These are phyloP conservation scores for Plagodis dolabraria DNA, from an alignment of 2,888 invertebrate species.

Conservation along the genomic window DNA sequence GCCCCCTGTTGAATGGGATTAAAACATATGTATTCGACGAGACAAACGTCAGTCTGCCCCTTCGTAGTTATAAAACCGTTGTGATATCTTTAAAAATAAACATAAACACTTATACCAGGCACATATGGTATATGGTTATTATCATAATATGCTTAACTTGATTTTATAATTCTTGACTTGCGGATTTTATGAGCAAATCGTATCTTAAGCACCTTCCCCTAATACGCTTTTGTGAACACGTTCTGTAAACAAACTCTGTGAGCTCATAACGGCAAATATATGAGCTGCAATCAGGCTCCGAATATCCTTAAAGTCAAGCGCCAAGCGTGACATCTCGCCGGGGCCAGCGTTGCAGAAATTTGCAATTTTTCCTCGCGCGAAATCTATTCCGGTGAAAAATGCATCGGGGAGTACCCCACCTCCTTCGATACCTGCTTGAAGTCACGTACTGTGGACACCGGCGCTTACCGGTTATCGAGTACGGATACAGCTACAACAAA, in stretches of 20 bases:
- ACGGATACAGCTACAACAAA: slow-evolving; percentile 34
- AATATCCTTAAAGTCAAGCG: slow-evolving; percentile 53
- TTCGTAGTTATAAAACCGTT: too few species aligned
- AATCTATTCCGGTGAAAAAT: slow-evolving; percentile 70
- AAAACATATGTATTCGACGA: too few species aligned
- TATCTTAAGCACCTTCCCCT: not conserved
- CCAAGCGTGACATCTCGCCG: slow-evolving; percentile 51
- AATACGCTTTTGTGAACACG: slow-evolving; percentile 2
- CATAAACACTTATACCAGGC: too few species aligned
- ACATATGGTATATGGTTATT: too few species aligned
- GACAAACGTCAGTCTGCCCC: too few species aligned
- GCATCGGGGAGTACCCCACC: slow-evolving; percentile 48
- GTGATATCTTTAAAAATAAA: too few species aligned
- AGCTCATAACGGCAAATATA: slow-evolving; percentile 41
- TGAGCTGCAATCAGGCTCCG: slow-evolving; percentile 55
- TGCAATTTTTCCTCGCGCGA: slow-evolving; percentile 66
- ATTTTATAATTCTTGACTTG: too few species aligned
- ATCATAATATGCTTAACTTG: too few species aligned
- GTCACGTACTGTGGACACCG: slow-evolving; percentile 72
- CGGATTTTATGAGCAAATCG: not conserved
- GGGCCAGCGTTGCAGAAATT: slow-evolving; percentile 60
- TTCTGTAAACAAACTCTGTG: slow-evolving; percentile 9
- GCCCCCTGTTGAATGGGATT: too few species aligned
- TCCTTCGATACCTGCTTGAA: slow-evolving; percentile 53
- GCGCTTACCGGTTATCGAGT: slow-evolving; percentile 61